Conservation (phyloP, 2,113 vertebrate genomes). For the Callipepla californica region DNA sequence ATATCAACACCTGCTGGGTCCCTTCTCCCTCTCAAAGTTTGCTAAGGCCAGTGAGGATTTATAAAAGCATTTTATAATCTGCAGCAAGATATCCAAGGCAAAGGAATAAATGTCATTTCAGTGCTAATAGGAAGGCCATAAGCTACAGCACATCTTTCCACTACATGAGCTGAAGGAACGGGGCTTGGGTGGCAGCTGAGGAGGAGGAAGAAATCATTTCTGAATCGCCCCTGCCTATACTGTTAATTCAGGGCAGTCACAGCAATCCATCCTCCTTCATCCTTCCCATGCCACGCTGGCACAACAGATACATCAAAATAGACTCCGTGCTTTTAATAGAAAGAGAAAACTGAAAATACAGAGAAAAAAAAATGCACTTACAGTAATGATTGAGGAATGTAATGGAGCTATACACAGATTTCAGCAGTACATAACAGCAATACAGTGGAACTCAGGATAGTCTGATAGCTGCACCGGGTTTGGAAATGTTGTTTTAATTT, state of each 20-base stretch:
- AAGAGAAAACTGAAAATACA: neutral
- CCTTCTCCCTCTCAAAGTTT: neutral
- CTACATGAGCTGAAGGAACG: neutral
- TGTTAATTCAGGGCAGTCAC: neutral
- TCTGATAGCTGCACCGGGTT: rapidly evolving
- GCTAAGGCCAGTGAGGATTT: neutral
- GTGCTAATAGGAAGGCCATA: neutral
- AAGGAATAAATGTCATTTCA: neutral
- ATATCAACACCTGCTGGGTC: rapidly evolving
- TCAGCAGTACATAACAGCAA: neutral
- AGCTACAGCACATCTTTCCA: neutral
- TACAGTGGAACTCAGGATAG: neutral
- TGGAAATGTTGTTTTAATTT: neutral
- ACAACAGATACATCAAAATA: neutral
- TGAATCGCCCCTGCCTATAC: neutral
- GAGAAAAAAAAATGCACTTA: neutral
- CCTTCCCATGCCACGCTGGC: neutral
- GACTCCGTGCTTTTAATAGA: neutral
- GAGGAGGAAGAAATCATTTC: neutral
- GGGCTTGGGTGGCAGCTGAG: neutral
- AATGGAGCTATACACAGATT: neutral
- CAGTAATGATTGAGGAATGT: neutral
- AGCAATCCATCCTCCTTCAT: neutral
- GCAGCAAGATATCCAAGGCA: neutral
- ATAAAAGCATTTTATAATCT: neutral